These are phyloP conservation scores for Bovichtus variegatus DNA, from an alignment of 2,797 vertebrate genomes.

Conservation along the genomic window DNA sequence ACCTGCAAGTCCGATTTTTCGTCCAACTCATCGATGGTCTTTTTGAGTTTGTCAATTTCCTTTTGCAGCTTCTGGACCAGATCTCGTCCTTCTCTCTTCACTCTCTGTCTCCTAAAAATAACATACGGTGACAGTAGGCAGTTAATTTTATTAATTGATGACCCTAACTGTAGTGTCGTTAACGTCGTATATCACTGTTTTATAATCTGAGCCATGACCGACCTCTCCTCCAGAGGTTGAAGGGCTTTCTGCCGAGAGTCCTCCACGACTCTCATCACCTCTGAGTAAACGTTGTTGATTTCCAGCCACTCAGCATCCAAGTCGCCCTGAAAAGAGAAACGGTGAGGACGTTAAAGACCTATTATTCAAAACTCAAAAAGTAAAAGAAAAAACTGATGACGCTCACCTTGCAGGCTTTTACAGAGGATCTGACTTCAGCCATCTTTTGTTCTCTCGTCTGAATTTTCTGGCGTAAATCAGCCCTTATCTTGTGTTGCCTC, in stretches of 20 bases:
- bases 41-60: slow-evolving; percentile 44
- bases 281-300: slow-evolving; percentile 53
- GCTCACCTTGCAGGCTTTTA: slow-evolving; percentile 50
- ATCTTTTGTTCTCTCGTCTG: slow-evolving; percentile 46
- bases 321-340: slow-evolving; percentile 17
- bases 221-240: slow-evolving; percentile 67
- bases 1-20: slow-evolving; percentile 33
- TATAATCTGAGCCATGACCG: neutral
- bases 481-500: slow-evolving; percentile 25
- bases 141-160: neutral
- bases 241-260: slow-evolving; percentile 52
- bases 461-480: slow-evolving; percentile 49
- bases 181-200: neutral
- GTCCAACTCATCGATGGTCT: slow-evolving; percentile 22
- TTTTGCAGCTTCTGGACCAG: slow-evolving; percentile 45
- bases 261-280: slow-evolving; percentile 47
- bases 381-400: neutral
- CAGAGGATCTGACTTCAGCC: slow-evolving; percentile 39
- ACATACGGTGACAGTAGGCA: neutral
- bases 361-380: neutral
- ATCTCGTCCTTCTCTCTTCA: slow-evolving; percentile 13
- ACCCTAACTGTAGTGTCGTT: neutral
- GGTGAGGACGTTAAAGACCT: accelerated
- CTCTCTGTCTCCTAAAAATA: slow-evolving; percentile 34
- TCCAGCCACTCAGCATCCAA: slow-evolving; percentile 64